A percentile compares a stretch with the other conserved stretches of the same genome.
Evolutionary conservation across 2,797 vertebrate genomes (phyloP).

Genomic region (Lithobates pipiens): DNA sequence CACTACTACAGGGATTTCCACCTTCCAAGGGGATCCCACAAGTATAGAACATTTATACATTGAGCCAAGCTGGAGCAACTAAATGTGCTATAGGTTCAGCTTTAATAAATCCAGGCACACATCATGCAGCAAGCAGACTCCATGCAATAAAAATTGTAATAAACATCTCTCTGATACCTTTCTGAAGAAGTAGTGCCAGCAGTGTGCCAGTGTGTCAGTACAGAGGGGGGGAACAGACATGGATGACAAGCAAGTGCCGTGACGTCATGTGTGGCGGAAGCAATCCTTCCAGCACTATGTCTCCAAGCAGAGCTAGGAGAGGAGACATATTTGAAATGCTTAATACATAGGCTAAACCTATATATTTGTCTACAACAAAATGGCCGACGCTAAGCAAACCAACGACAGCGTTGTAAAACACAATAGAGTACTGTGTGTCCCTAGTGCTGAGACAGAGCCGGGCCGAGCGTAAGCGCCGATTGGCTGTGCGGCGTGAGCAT

Average conservation of each 20-base stretch:
- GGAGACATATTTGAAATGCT: not conserved
- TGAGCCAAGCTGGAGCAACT: no score
- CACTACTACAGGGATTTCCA: no score
- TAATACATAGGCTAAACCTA: rapidly evolving
- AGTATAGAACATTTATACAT: no score
- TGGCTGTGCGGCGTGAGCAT: not conserved
- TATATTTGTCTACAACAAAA: not conserved
- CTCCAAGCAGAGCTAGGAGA: not conserved
- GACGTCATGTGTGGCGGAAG: slow-evolving; percentile 39
- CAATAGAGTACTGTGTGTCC: no score
- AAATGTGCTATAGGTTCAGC: no score
- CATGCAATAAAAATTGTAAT: not conserved
- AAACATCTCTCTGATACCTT: slow-evolving; percentile 16
- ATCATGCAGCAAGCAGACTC: not conserved
- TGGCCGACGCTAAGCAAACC: not conserved
- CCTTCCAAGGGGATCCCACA: no score
- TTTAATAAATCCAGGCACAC: not conserved
- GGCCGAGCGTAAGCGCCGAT: not conserved
- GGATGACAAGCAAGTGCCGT: not conserved
- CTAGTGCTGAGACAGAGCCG: not conserved
- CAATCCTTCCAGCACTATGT: not conserved
- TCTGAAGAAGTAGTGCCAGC: not conserved
- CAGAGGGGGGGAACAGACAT: not conserved
- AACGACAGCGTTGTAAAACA: not conserved
- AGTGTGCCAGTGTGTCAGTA: slow-evolving; percentile 30